phyloP scores from a whole-genome alignment of 2,888 invertebrate species.

The Rhopalosiphum nymphaeae region DNA sequence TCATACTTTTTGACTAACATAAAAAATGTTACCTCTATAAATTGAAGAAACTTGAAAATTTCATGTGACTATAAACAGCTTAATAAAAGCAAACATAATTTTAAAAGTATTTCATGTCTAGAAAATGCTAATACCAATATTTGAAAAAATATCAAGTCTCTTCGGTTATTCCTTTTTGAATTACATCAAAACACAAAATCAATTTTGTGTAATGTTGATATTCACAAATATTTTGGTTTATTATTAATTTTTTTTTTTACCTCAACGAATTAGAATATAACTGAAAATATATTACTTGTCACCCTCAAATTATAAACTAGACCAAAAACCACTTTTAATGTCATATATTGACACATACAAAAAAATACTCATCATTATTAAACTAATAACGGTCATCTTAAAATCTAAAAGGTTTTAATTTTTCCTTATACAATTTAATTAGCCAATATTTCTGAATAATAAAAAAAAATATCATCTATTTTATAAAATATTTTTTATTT shows the following conservation, averaged over 20 bases:
- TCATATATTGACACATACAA: not conserved
- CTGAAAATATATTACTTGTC: not conserved
- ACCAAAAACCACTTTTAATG: not conserved
- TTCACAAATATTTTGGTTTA: not conserved
- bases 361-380: not conserved
- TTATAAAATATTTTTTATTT: slow-evolving; percentile 5
- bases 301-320: not conserved
- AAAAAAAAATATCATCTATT: not conserved
- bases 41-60: not conserved
- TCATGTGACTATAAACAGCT: not conserved
- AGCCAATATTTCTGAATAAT: not conserved
- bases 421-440: not conserved
- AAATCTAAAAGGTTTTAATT: not conserved
- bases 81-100: not conserved
- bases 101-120: not conserved
- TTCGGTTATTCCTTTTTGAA: not conserved
- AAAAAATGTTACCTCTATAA: not conserved
- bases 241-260: not conserved
- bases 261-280: not conserved
- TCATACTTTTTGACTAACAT: not conserved
- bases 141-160: not conserved
- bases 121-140: not conserved
- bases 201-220: not conserved
- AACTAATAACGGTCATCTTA: not conserved
- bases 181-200: not conserved